Evolutionary conservation across 2,888 invertebrate species (phyloP).

Genomic region (Incurvaria masculella): DNA sequence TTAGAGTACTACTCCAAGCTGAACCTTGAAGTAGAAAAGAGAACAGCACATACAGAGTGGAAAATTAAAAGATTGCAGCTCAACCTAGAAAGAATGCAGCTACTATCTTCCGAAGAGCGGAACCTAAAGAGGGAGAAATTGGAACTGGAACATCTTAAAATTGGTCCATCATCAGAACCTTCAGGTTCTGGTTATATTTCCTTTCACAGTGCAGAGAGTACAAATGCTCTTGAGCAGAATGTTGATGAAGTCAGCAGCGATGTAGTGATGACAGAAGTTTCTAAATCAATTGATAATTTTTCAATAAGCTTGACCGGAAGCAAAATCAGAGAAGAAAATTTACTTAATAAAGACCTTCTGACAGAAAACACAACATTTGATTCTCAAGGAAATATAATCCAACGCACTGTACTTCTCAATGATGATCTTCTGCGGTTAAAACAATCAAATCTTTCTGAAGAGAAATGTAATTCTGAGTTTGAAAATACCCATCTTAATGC

Average conservation of each 20-base stretch:
- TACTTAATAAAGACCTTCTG: conserved; percentile 24
- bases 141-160: conserved; percentile 37
- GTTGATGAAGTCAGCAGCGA: neutral
- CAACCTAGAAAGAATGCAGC: conserved; percentile 42
- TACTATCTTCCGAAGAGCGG: conserved; percentile 48
- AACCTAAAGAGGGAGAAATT: conserved; percentile 55
- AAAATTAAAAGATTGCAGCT: conserved; percentile 48
- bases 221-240: neutral
- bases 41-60: conserved; percentile 55
- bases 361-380: conserved; percentile 33
- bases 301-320: too few relatives aligned
- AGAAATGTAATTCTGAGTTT: conserved; percentile 31
- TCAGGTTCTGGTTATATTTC: neutral
- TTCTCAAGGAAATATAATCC: conserved; percentile 34
- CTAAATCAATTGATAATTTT: too few relatives aligned
- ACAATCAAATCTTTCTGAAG: neutral
- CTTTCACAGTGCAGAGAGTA: neutral
- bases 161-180: conserved; percentile 32
- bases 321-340: too few relatives aligned
- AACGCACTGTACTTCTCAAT: neutral
- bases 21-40: conserved; percentile 56
- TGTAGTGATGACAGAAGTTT: neutral
- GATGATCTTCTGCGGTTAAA: neutral
- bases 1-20: conserved; percentile 63
- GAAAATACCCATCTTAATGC: conserved; percentile 40